Conservation (phyloP, 2,888 invertebrate species). For the Tipula helvola region DNA sequence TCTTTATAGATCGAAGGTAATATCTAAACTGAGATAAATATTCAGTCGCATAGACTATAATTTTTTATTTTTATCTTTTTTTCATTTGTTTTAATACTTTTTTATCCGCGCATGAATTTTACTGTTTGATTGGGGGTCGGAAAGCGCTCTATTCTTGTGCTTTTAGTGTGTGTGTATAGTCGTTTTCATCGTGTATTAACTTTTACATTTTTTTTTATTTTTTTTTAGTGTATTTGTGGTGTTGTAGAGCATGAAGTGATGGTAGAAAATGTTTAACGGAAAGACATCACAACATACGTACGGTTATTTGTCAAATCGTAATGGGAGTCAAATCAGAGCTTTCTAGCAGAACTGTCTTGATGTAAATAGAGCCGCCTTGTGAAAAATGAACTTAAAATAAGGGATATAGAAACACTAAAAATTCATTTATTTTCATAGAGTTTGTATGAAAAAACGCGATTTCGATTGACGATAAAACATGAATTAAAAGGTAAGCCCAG, state of each 20-base stretch:
- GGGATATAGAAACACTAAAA: too few species aligned
- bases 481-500: too few species aligned
- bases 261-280: not conserved
- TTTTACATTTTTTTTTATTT: not conserved
- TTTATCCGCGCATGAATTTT: not conserved
- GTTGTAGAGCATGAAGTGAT: not conserved
- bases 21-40: slow-evolving; percentile 4
- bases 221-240: not conserved
- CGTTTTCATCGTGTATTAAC: not conserved
- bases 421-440: too few species aligned
- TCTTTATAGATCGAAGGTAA: not conserved
- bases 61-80: not conserved
- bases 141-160: not conserved
- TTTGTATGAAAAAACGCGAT: too few species aligned
- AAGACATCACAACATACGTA: not conserved
- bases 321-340: too few species aligned
- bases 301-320: too few species aligned
- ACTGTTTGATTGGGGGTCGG: not conserved
- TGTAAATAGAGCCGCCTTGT: too few species aligned
- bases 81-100: not conserved
- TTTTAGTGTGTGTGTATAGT: not conserved
- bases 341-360: too few species aligned
- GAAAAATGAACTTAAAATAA: too few species aligned
- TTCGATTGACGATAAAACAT: too few species aligned
- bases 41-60: not conserved